Conservation (phyloP, 30 jellyfish, hydroid and myxozoan genomes). For the Cassiopea andromeda region DNA sequence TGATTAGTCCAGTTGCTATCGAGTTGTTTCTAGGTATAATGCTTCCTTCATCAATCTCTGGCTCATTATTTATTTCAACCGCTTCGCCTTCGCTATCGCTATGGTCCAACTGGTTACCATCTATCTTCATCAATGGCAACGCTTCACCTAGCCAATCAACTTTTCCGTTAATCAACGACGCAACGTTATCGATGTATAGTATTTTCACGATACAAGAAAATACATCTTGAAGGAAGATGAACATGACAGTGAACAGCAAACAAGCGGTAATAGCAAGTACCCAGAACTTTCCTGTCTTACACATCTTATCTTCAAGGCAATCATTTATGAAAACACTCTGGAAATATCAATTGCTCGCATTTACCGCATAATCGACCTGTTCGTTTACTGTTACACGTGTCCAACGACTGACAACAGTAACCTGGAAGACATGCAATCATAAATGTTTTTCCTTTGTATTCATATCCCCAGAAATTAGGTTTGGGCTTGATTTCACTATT, state of each 20-base stretch:
- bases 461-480: conserved; percentile 39
- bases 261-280: neutral
- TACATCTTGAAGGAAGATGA: neutral
- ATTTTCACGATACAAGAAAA: too few relatives aligned
- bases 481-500: neutral
- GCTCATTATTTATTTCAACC: neutral
- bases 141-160: neutral
- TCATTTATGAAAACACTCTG: conserved; percentile 8
- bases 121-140: neutral
- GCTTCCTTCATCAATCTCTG: neutral
- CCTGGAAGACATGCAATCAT: conserved; percentile 41
- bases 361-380: neutral
- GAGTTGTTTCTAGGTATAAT: neutral
- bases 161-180: neutral
- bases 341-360: neutral
- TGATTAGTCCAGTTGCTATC: conserved; percentile 29
- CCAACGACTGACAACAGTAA: conserved; percentile 6
- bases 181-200: neutral
- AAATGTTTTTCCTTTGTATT: neutral
- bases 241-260: neutral
- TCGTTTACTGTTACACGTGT: neutral
- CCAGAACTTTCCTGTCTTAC: conserved; percentile 16
- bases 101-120: neutral
- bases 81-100: neutral
- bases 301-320: neutral